Conservation (phyloP, 2,113 vertebrate genomes). For the Nicator chloris region DNA sequence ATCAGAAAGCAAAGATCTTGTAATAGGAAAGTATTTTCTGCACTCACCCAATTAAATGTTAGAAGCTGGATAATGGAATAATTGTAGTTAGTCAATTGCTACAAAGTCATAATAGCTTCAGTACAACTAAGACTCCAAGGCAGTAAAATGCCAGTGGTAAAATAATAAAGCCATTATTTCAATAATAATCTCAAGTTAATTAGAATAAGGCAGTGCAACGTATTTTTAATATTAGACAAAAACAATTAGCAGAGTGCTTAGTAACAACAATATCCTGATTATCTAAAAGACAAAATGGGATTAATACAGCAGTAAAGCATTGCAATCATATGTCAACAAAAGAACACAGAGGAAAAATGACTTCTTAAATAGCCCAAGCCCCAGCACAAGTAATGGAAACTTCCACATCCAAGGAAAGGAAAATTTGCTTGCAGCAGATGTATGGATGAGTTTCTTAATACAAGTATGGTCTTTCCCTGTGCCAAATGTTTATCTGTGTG, state of each 20-base stretch:
- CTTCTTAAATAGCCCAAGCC: neutral
- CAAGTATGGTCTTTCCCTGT: neutral
- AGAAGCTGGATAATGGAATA: constrained; percentile 53
- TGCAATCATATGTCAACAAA: constrained; percentile 5
- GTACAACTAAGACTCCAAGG: constrained; percentile 31
- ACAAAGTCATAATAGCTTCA: constrained; percentile 56
- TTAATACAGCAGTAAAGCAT: constrained; percentile 23
- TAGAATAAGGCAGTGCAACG: constrained; percentile 32
- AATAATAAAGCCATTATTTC: constrained; percentile 65
- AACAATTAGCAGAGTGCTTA: constrained; percentile 56
- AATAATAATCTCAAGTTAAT: constrained; percentile 63
- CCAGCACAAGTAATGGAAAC: neutral
- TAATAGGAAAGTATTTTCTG: constrained; percentile 25
- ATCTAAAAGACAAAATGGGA: constrained; percentile 54
- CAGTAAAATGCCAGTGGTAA: constrained; percentile 50
- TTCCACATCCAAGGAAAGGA: neutral
- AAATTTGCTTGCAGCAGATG: neutral
- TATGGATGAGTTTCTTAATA: neutral
- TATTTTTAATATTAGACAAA: constrained; percentile 61
- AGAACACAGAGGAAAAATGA: neutral
- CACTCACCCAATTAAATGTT: constrained; percentile 49
- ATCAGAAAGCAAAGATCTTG: constrained; percentile 52
- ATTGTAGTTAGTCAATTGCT: constrained; percentile 63
- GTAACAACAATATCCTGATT: constrained; percentile 54
- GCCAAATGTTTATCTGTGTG: constrained; percentile 24